phyloP scores from a whole-genome alignment of 2,113 vertebrate genomes.

The Triplophysa dalaica region DNA sequence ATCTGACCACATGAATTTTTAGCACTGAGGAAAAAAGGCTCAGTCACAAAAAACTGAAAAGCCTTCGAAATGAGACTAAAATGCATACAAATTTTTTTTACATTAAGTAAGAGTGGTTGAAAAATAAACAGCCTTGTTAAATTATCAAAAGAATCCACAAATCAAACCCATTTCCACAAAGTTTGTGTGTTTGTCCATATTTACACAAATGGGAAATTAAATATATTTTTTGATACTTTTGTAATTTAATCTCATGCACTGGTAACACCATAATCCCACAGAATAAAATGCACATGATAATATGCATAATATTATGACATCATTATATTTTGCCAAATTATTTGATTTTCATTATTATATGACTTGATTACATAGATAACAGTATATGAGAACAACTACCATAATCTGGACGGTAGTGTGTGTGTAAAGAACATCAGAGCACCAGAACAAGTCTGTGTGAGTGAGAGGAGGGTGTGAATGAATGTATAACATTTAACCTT shows the following conservation, averaged over 20 bases:
- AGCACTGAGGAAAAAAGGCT: neutral
- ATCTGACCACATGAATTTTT: slow-evolving; percentile 26
- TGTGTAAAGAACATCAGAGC: neutral
- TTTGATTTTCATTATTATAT: neutral
- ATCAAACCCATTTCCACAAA: neutral
- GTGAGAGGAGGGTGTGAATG: slow-evolving; percentile 20
- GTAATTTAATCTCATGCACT: slow-evolving; percentile 5
- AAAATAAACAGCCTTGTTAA: neutral
- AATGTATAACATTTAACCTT: slow-evolving; percentile 43
- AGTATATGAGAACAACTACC: neutral
- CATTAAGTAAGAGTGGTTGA: too few species aligned
- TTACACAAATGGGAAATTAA: neutral
- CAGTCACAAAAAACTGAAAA: neutral
- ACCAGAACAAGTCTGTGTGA: slow-evolving; percentile 11
- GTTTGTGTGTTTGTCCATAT: neutral
- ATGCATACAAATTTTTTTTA: too few species aligned
- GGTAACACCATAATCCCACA: slow-evolving; percentile 10
- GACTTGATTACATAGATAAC: slow-evolving; percentile 8
- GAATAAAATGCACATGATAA: neutral
- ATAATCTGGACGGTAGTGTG: neutral
- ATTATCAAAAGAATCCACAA: neutral
- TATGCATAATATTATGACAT: neutral
- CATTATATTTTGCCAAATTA: neutral
- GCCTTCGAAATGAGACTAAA: neutral
- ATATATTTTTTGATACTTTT: neutral